Conservation (phyloP, 2,113 vertebrate species). For the Lates calcarifer region DNA sequence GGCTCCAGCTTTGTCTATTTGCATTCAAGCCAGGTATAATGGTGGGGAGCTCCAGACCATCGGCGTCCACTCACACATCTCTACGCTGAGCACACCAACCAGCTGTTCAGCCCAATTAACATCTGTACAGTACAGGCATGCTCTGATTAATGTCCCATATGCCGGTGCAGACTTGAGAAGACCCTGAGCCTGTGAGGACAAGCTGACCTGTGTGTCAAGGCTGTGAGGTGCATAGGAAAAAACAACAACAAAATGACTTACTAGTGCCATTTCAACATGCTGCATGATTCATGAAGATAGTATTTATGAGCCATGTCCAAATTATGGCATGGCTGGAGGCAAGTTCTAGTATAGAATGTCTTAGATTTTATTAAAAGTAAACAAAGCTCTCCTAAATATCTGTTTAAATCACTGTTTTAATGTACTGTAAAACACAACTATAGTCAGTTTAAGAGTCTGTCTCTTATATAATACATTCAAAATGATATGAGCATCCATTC, state of each 20-base stretch:
- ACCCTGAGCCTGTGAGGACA: not conserved
- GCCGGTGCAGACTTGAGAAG: not conserved
- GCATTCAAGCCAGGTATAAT: constrained; percentile 37
- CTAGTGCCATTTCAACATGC: not conserved
- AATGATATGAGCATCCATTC: not conserved
- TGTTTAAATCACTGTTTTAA: not conserved
- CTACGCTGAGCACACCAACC: constrained; percentile 1
- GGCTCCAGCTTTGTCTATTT: constrained; percentile 39
- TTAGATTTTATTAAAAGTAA: not conserved
- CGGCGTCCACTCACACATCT: constrained; percentile 24
- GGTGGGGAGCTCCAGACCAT: constrained; percentile 13
- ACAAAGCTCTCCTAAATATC: too few species aligned
- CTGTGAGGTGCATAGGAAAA: not conserved
- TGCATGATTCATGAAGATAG: not conserved
- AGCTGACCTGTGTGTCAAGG: not conserved
- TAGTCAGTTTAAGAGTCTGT: too few species aligned
- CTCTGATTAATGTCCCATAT: constrained; percentile 26
- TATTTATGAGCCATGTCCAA: not conserved
- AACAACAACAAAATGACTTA: not conserved
- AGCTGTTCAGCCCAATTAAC: constrained; percentile 47
- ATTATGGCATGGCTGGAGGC: not conserved
- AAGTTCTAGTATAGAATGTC: not conserved
- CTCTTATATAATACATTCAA: not conserved
- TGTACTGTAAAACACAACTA: too few species aligned
- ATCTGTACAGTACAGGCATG: constrained; percentile 30